These are phyloP conservation scores for Guaruba guarouba DNA, from an alignment of 2,113 vertebrate species.

Conservation along the genomic window DNA sequence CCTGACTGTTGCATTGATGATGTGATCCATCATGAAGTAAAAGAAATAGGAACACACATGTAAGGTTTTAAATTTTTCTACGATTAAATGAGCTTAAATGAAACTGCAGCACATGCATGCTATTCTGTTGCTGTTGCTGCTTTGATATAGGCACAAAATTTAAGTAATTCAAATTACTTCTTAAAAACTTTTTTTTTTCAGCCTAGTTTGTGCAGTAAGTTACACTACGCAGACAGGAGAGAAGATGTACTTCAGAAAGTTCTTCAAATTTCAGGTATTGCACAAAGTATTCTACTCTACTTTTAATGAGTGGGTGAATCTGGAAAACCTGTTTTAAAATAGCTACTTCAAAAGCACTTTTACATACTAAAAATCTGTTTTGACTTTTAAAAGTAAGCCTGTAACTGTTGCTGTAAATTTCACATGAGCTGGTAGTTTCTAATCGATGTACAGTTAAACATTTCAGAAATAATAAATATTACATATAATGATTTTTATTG, in stretches of 20 bases:
- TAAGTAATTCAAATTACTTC: neutral
- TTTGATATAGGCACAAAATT: neutral
- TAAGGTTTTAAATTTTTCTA: conserved; percentile 58
- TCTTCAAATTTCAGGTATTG: conserved; percentile 99
- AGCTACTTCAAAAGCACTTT: neutral
- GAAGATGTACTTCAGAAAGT: conserved; percentile 99
- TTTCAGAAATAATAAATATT: neutral
- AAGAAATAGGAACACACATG: conserved; percentile 99
- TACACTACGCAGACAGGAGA: conserved; percentile 94
- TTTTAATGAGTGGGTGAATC: neutral
- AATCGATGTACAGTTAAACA: neutral
- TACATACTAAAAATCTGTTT: neutral
- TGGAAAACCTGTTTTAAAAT: neutral
- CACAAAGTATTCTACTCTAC: neutral
- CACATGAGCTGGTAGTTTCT: neutral
- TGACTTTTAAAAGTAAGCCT: neutral
- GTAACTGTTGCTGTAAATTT: neutral
- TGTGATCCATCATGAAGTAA: conserved; percentile 98
- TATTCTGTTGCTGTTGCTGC: neutral
- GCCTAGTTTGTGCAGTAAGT: conserved; percentile 97
- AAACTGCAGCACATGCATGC: neutral
- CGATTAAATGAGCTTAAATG: neutral
- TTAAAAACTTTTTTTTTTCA: conserved; percentile 68
- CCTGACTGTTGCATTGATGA: conserved; percentile 96
- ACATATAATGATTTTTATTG: neutral